Evolutionary conservation across 2,113 vertebrate species (phyloP), one percentile per base, ranked within the genome.

Genomic region (Python bivittatus): DNA sequence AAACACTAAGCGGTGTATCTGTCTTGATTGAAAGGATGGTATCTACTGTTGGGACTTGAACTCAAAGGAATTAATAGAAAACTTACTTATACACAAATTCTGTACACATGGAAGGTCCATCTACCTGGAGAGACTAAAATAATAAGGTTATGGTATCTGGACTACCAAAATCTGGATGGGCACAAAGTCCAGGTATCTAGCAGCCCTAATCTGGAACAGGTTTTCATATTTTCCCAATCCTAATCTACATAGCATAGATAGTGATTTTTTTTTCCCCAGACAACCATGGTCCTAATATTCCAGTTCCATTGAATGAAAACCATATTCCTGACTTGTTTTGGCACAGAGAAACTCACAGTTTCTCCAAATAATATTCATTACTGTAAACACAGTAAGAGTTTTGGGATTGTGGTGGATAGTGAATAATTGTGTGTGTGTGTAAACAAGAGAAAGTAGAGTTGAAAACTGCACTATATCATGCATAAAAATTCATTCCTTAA

Each of bases 21-120:
- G 20, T 48, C 57, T 23, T 85, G 33, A 27, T 2, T 8, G 8
- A 90, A 44, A 68, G 48, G 22, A 11, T 13, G 2, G 27, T 58
- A 13, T 44, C 89, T 89, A 94, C 93, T 92, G 88, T 92, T 96
- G 95, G 89, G 94, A 92, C 64, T 95, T 95, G 92, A 94, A 95
- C 93, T 96, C 94, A 95, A 92, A 92, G 88, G 53, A 93, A 64
- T 33, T 86, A 61, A 87, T 42, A 92, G 93, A 91, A 96, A 33
- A 92, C 89, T 87, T 42, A 29, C 27, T 88, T 58, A 11, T 9
- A 84, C 54, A 25, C 4, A 6, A 8, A 17, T 22, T 57, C 61
- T 68, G 54, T 20, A 90, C 88, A 44, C 90, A 11, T 94, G 87
- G 42, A 91, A 58, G 20, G 20, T 38, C 48, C n/a, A 56, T 68